Conservation (phyloP, 1,140 invertebrate genomes). For the Heterodera schachtii region DNA sequence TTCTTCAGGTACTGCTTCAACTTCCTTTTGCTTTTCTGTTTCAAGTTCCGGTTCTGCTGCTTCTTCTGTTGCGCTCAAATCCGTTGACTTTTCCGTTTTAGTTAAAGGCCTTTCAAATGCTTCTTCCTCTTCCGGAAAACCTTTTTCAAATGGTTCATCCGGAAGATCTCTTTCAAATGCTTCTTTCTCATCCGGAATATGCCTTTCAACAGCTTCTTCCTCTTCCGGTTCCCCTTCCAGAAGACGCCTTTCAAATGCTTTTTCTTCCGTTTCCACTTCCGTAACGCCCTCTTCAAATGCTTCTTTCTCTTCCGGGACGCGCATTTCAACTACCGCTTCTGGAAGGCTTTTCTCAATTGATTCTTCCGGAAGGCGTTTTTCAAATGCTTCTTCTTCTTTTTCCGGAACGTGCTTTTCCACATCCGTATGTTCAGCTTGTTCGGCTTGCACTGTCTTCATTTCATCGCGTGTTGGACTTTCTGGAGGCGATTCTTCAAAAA, state of each 20-base stretch:
- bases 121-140: not conserved
- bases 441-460: not conserved
- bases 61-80: too few species aligned
- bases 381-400: not conserved
- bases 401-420: not conserved
- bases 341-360: too few species aligned
- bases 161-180: too few species aligned
- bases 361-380: not conserved
- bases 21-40: not conserved
- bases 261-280: not conserved
- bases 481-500: not conserved
- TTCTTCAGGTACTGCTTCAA: not conserved
- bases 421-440: not conserved
- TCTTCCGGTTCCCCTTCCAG: not conserved
- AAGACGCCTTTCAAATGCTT: not conserved
- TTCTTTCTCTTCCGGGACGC: too few species aligned
- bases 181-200: not conserved
- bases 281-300: not conserved
- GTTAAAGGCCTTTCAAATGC: too few species aligned
- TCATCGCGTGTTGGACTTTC: not conserved
- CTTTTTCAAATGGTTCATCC: too few species aligned
- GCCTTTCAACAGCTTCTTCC: constrained; percentile 9
- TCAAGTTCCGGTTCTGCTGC: not conserved
- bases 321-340: too few species aligned
- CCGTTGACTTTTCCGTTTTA: not conserved